Conservation (phyloP, 2,888 invertebrate genomes). For the Adela reaumurella region DNA sequence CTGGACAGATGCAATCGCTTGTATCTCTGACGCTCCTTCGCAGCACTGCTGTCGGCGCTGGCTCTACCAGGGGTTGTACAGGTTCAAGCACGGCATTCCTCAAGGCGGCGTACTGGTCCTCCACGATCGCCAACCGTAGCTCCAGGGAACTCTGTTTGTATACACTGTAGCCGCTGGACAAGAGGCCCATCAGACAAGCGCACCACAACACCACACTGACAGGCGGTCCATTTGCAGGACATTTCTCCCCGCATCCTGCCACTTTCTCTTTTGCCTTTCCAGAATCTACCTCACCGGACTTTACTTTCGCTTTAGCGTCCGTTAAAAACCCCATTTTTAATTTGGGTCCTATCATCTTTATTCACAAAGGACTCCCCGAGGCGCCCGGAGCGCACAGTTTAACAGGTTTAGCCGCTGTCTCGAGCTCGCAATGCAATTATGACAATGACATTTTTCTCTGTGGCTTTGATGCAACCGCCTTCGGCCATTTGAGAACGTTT, state of each 20-base stretch:
- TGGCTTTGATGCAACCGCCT: not conserved
- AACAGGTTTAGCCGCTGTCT: not conserved
- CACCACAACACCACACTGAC: slow-evolving; percentile 58
- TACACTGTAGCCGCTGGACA: slow-evolving; percentile 58
- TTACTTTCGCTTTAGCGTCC: not conserved
- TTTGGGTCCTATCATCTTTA: not conserved
- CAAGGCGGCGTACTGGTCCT: slow-evolving; percentile 53
- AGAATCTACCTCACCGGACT: too few relatives aligned
- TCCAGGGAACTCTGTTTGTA: slow-evolving; percentile 56
- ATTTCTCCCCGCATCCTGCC: slow-evolving; percentile 34
- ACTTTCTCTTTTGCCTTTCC: slow-evolving; percentile 13
- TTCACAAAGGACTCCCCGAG: not conserved
- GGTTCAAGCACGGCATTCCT: slow-evolving; percentile 50
- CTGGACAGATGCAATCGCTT: slow-evolving; percentile 67
- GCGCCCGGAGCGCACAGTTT: not conserved
- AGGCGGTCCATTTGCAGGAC: slow-evolving; percentile 39
- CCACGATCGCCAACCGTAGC: slow-evolving; percentile 47
- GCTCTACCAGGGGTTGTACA: slow-evolving; percentile 50
- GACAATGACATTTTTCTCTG: not conserved
- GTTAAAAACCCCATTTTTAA: not conserved
- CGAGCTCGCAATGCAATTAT: not conserved
- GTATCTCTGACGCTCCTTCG: slow-evolving; percentile 54
- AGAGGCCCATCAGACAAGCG: slow-evolving; percentile 62
- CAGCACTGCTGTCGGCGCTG: slow-evolving; percentile 52
- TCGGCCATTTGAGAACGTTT: not conserved